Evolutionary conservation across 2,797 vertebrate species (phyloP), one percentile per base, ranked within the genome.

Genomic region (Valencia hispanica): DNA sequence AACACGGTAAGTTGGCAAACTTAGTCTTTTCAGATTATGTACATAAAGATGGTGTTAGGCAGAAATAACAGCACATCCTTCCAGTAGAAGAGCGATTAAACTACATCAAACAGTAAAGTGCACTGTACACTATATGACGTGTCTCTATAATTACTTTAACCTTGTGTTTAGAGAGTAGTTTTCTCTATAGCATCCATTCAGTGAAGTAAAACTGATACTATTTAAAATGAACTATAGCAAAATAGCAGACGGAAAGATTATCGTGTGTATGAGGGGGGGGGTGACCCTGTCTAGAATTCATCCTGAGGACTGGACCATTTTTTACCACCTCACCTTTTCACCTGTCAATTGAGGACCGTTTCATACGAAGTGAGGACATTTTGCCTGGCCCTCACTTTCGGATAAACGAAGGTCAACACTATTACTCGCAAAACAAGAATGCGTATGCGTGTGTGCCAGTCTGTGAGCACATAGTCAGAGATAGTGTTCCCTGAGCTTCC

Each of bases 401-500:
- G n/a, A n/a, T n/a, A n/a, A n/a, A n/a, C n/a, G n/a, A n/a, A n/a
- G n/a, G n/a, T n/a, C n/a, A n/a, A n/a, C n/a, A n/a, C n/a, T n/a
- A n/a, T n/a, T n/a, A n/a, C n/a, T n/a, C n/a, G n/a, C n/a, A n/a
- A n/a, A n/a, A n/a, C n/a, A n/a, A n/a, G n/a, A n/a, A n/a, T 66
- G 51, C 65, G 68, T 73, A 55, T 77, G 72, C 59, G 70, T 48
- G 65, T 84, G 70, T 22, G 27, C 12, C 27, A 34, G 45, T 7
- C 34, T 20, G 9, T 68, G 14, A 12, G 36, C 36, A 41, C 14
- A 12, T 53, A 77, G 79, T 81, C 65, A 79, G 73, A 53, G 80
- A 65, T 83, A 70, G 78, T 75, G 84, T 84, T 86, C 85, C 86
- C 72, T 47, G n/a, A 79, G 84, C 88, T 87, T 89, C 79, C 68